Conservation (phyloP, 1,140 invertebrate species). For the Colletes gigas region DNA sequence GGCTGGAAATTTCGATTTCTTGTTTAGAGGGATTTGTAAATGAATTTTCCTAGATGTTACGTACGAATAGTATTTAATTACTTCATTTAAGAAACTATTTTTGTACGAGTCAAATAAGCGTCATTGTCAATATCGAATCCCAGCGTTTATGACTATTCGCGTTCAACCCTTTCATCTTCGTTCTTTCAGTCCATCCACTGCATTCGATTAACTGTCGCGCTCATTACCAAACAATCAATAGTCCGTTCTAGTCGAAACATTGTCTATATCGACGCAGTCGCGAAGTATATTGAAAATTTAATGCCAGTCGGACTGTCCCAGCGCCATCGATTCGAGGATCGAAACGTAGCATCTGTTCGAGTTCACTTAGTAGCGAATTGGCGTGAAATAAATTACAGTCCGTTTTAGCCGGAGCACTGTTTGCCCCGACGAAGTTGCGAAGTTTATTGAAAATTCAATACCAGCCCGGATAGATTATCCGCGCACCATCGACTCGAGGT, state of each 20-base stretch:
- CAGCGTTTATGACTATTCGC: slow-evolving; percentile 43
- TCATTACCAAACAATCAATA: slow-evolving; percentile 30
- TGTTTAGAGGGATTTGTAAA: too few species aligned
- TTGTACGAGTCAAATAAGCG: neutral
- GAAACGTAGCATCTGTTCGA: neutral
- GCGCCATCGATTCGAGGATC: neutral
- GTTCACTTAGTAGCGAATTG: neutral
- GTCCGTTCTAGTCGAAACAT: neutral
- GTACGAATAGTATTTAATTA: too few species aligned
- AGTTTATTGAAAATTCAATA: neutral
- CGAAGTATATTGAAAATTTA: neutral
- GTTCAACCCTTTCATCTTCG: neutral
- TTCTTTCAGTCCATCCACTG: neutral
- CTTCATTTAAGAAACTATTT: too few species aligned
- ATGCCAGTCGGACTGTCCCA: neutral
- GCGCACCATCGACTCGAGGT: neutral
- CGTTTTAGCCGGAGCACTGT: neutral
- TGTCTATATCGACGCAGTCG: neutral
- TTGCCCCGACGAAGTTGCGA: neutral
- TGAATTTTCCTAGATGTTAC: too few species aligned
- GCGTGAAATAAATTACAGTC: too few species aligned
- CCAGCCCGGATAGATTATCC: neutral
- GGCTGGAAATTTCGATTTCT: too few species aligned
- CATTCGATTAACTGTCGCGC: slow-evolving; percentile 21
- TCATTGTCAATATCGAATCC: slow-evolving; percentile 36